A percentile compares a stretch with the other conserved stretches of the same genome.
These are phyloP conservation scores for Hyalella azteca DNA, from an alignment of 2,888 invertebrate genomes.

Conservation along the genomic window DNA sequence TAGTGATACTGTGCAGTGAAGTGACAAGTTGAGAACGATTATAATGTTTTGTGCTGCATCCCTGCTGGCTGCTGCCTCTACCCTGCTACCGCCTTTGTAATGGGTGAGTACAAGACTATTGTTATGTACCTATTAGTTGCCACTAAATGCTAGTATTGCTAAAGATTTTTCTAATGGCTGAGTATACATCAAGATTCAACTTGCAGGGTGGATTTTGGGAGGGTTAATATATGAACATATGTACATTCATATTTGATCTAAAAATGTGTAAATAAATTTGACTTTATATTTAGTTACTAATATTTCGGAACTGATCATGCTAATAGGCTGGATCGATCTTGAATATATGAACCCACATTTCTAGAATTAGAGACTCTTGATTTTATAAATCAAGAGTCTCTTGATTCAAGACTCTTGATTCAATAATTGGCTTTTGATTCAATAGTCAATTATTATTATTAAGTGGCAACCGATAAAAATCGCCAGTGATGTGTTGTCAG, in stretches of 20 bases:
- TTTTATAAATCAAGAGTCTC: no score
- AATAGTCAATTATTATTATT: no score
- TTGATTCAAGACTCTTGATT: no score
- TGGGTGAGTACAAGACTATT: constrained; percentile 10
- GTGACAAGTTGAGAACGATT: no score
- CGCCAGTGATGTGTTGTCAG: no score
- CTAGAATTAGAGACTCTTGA: no score
- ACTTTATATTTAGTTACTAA: not conserved
- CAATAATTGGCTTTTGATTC: no score
- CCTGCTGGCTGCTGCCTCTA: not conserved
- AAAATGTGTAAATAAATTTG: not conserved
- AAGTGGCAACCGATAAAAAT: no score
- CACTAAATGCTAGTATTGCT: not conserved
- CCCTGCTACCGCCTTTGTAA: not conserved
- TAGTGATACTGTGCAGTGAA: not conserved
- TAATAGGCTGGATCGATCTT: no score
- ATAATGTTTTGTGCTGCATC: not conserved
- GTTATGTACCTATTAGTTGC: not conserved
- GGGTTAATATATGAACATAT: not conserved
- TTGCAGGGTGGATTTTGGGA: not conserved
- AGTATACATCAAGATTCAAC: not conserved
- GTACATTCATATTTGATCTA: not conserved
- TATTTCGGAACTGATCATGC: no score
- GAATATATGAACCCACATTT: no score
- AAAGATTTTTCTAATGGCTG: not conserved